Percentiles rank a stretch among this genome's conserved stretches.
These are phyloP conservation scores for Hemitrygon akajei DNA, from an alignment of 2,797 vertebrate species.

Conservation along the genomic window DNA sequence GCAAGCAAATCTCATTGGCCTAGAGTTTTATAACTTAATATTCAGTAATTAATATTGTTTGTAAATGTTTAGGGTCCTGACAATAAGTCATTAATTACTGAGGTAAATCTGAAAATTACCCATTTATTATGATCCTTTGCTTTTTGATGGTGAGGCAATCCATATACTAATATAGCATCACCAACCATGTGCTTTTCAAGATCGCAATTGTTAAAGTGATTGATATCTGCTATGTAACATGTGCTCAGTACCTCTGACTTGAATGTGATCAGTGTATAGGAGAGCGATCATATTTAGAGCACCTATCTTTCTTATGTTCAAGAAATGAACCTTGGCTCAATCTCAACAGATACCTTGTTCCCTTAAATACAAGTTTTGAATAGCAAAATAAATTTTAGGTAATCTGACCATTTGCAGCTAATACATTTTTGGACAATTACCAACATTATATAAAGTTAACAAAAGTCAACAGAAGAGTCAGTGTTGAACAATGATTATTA, in stretches of 20 bases:
- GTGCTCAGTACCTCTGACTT: neutral
- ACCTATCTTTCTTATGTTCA: neutral
- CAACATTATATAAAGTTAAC: neutral
- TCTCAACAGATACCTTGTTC: neutral
- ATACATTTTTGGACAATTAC: neutral
- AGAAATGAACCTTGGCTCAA: neutral
- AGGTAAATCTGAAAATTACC: no score
- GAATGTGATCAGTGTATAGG: neutral
- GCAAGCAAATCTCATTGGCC: no score
- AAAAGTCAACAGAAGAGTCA: neutral
- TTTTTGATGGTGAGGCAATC: no score
- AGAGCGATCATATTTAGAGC: neutral
- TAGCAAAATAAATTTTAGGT: neutral
- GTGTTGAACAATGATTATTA: neutral
- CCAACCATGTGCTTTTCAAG: no score
- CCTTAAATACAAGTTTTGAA: neutral
- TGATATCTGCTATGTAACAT: no score
- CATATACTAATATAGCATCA: no score
- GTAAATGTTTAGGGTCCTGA: no score
- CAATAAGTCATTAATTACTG: no score
- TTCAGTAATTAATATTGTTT: no score
- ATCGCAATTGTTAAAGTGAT: neutral
- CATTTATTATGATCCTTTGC: no score
- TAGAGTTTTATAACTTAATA: no score
- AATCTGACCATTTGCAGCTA: neutral